Evolutionary conservation across 2,888 invertebrate species (phyloP), one percentile per base, ranked within the genome.

Genomic region (Alviniconcha strummeri): DNA sequence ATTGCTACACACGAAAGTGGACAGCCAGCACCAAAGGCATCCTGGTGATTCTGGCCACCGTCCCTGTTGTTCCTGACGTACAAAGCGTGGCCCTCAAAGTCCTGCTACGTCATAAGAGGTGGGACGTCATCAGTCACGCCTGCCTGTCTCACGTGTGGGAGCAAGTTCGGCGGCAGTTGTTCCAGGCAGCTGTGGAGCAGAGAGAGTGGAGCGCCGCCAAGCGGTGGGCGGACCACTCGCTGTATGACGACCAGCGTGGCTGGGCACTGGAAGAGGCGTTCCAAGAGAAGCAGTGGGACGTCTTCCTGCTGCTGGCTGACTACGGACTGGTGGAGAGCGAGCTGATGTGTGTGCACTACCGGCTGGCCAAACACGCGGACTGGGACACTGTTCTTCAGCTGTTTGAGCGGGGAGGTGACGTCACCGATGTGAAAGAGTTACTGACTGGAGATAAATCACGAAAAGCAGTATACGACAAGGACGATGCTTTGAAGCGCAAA

Each of bases 141-240:
- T 75, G 75, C 56, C 76, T 77, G 76, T 77, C 76, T 19, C 76
- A 77, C 9, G 64, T 79, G 60, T 52, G 36, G 67, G 57, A 9
- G 36, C 36, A 36, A 36, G 36, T 36, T 36, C 36, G 36, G 36
- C 36, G 36, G 36, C 36, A 36, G 36, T 36, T 36, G 36, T 36
- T 36, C 36, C 36, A 36, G 36, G 36, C 64, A 11, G 64, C 64
- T 64, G 64, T 64, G 64, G 64, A 64, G 64, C 64, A 64, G 64
- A 64, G 64, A 36, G 1, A 36, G 36, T 36, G 36, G 36, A 36
- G 36, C 36, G 36, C 36, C 57, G 19, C n/a, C 57, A 57, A 17
- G 75, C 56, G 75, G 75, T 55, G 55, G 56, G 75, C 55, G 54
- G 54, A 78, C 64, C 36, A 36, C 36, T 36, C 36, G 3, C 36